phyloP scores from a whole-genome alignment of 2,888 invertebrate species.

The Dugesia japonica region DNA sequence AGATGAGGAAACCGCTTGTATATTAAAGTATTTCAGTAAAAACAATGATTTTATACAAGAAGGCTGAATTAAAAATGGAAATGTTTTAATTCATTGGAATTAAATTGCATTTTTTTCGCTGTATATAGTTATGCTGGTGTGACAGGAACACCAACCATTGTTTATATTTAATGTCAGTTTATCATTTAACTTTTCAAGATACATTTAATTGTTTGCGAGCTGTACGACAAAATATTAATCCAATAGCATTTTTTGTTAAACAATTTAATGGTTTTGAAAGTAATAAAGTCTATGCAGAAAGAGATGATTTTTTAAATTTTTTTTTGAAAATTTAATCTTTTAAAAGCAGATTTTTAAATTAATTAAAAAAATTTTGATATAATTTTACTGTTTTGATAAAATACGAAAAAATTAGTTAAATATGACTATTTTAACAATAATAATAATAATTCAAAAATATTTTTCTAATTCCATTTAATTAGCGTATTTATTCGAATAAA shows the following conservation, averaged over 20 bases:
- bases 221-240: not conserved
- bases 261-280: not conserved
- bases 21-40: not conserved
- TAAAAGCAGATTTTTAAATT: too few relatives aligned
- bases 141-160: not conserved
- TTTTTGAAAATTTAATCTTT: too few relatives aligned
- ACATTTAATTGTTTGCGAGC: not conserved
- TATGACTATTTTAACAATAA: too few relatives aligned
- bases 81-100: conserved; percentile 72
- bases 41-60: not conserved
- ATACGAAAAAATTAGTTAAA: too few relatives aligned
- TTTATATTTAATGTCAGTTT: not conserved
- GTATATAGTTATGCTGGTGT: not conserved
- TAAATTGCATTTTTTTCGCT: too few relatives aligned
- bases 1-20: not conserved
- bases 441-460: too few relatives aligned
- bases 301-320: not conserved
- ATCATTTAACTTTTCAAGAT: not conserved
- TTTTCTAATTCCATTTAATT: too few relatives aligned
- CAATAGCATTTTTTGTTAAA: not conserved
- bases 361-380: too few relatives aligned
- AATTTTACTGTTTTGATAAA: too few relatives aligned
- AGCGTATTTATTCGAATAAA: too few relatives aligned
- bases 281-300: not conserved
- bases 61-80: conserved; percentile 71